phyloP scores from a whole-genome alignment of 1,140 invertebrate species.

The Diorhabda sublineata region DNA sequence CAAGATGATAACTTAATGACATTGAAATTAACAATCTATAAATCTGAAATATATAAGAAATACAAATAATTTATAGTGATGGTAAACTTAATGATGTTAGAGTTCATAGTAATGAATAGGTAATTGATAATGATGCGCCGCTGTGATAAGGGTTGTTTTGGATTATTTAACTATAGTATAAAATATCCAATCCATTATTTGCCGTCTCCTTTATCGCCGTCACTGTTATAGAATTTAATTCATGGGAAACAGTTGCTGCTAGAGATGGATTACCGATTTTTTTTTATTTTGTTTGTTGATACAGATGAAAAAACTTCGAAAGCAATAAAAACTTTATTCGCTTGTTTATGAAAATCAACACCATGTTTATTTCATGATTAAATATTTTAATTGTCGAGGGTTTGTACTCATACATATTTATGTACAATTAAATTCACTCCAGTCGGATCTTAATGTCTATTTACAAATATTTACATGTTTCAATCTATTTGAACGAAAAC shows the following conservation, averaged over 20 bases:
- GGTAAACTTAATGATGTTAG: too few species aligned
- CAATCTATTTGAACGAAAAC: background rate
- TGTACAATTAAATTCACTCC: background rate
- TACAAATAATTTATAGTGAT: too few species aligned
- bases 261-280: conserved; percentile 5
- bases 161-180: too few species aligned
- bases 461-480: background rate
- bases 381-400: background rate
- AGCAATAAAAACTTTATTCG: conserved; percentile 3
- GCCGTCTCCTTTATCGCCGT: too few species aligned
- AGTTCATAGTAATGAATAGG: too few species aligned
- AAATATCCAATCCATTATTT: too few species aligned
- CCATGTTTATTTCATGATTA: conserved; percentile 13
- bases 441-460: conserved; percentile 4
- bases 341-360: conserved; percentile 8
- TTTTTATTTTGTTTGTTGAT: background rate
- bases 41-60: too few species aligned
- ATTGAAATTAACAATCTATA: too few species aligned
- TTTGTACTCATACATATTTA: conserved; percentile 1
- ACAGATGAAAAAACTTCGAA: background rate
- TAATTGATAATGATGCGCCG: too few species aligned
- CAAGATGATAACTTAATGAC: too few species aligned
- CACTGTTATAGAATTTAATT: background rate
- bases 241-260: conserved; percentile 8
- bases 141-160: too few species aligned